Evolutionary conservation across 2,113 vertebrate genomes (phyloP).

Genomic region (Phalacrocorax pelagicus): DNA sequence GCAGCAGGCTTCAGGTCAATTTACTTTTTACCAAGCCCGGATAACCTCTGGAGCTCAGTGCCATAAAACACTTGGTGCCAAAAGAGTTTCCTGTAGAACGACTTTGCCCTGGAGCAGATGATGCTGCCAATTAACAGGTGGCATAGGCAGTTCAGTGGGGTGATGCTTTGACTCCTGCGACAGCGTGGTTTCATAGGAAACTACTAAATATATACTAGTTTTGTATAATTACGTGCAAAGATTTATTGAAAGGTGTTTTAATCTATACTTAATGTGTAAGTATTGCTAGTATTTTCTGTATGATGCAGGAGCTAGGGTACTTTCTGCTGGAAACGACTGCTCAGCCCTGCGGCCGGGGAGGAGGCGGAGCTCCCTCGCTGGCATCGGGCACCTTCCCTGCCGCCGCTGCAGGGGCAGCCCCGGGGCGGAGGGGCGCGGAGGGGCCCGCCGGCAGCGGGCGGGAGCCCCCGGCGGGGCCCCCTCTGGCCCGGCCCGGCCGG

Average conservation of each 20-base stretch:
- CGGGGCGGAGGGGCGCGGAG: not conserved
- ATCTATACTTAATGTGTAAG: accelerated
- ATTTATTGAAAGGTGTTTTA: not conserved
- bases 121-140: not conserved
- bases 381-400: accelerated
- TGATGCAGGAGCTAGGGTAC: accelerated
- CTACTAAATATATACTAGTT: not conserved
- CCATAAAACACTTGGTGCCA: not conserved
- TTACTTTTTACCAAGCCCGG: not conserved
- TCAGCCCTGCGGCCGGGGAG: not conserved
- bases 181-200: not conserved
- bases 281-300: too few species aligned
- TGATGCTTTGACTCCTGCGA: not conserved
- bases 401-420: not conserved
- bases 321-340: not conserved
- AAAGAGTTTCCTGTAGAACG: not conserved
- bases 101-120: not conserved
- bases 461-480: too few species aligned
- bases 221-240: not conserved
- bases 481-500: too few species aligned
- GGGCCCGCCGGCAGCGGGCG: too few species aligned
- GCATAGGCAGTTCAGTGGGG: too few species aligned
- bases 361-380: too few species aligned
- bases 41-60: not conserved
- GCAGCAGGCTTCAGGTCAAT: accelerated